Percentiles rank a stretch among this genome's conserved stretches.
phyloP scores from a whole-genome alignment of 2,113 vertebrate species.

The Natator depressus region DNA sequence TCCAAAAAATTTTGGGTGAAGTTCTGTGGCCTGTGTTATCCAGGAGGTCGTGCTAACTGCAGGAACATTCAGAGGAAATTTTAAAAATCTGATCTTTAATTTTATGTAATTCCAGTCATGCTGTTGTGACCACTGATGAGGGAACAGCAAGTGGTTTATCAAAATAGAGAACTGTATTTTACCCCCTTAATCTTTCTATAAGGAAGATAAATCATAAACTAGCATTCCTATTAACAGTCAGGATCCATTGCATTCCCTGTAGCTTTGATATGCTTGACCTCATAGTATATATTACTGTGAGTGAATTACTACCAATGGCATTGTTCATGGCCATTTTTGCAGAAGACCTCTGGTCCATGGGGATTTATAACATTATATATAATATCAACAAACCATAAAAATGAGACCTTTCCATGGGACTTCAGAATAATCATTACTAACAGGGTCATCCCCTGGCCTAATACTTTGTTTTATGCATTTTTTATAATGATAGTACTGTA shows the following conservation, averaged over 20 bases:
- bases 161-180: neutral
- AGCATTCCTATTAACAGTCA: constrained; percentile 46
- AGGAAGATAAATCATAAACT: neutral
- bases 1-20: neutral
- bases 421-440: neutral
- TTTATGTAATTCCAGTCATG: neutral
- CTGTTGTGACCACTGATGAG: neutral
- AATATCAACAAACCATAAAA: neutral
- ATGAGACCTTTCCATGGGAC: neutral
- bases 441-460: neutral
- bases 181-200: neutral
- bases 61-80: neutral
- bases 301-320: constrained; percentile 50
- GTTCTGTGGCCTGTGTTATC: neutral
- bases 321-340: constrained; percentile 5
- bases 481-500: neutral
- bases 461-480: fast-evolving
- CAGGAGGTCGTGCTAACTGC: neutral
- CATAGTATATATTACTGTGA: constrained; percentile 23
- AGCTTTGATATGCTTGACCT: constrained; percentile 54
- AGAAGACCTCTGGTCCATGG: neutral
- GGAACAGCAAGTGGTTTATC: neutral
- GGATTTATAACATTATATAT: neutral
- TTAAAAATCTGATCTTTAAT: neutral
- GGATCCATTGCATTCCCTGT: neutral